These are phyloP conservation scores for Campaea margaritaria DNA, from an alignment of 2,888 invertebrate genomes.

Conservation along the genomic window DNA sequence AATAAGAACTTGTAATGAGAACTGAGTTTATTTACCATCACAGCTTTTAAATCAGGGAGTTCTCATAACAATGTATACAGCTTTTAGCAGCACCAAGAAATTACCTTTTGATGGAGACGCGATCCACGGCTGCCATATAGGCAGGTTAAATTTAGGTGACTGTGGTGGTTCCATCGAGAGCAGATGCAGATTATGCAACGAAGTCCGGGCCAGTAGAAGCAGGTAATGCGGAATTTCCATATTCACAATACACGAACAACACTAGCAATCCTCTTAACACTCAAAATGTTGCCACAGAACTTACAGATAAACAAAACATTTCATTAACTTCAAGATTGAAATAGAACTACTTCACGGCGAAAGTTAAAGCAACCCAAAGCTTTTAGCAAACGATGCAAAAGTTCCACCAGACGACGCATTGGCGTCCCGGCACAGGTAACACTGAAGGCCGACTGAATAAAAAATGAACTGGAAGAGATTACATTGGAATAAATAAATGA, in stretches of 20 bases:
- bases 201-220: conserved; percentile 74
- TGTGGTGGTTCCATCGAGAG: conserved; percentile 81
- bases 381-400: conserved; percentile 56
- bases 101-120: conserved; percentile 74
- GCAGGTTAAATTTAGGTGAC: conserved; percentile 81
- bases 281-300: too few relatives aligned
- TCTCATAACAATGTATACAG: neutral
- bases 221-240: conserved; percentile 81
- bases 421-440: conserved; percentile 83
- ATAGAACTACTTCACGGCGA: conserved; percentile 1
- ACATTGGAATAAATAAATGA: conserved; percentile 86
- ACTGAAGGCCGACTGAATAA: conserved; percentile 85
- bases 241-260: conserved; percentile 65
- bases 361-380: conserved; percentile 23
- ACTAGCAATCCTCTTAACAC: conserved; percentile 50
- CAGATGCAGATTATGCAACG: conserved; percentile 65
- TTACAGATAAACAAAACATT: conserved; percentile 31
- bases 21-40: too few relatives aligned
- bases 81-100: neutral
- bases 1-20: too few relatives aligned
- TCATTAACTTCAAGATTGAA: conserved; percentile 20
- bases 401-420: conserved; percentile 64
- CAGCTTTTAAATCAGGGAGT: neutral
- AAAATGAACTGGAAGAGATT: conserved; percentile 85
- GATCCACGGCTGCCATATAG: conserved; percentile 82